These are phyloP conservation scores for Gastrophysa polygoni DNA, from an alignment of 2,888 invertebrate genomes.

Conservation along the genomic window DNA sequence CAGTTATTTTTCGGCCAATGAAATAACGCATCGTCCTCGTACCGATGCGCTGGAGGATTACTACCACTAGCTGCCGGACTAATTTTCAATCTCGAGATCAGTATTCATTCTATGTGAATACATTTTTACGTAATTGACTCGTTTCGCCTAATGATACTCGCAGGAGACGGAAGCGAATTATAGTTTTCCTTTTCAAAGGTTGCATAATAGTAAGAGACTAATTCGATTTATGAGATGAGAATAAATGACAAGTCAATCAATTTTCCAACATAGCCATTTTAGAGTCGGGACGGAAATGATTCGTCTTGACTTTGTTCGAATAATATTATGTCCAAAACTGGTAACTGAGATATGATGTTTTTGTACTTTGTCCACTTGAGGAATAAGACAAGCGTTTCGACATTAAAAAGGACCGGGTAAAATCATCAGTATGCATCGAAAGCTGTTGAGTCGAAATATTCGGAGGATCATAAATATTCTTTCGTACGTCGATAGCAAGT, in stretches of 20 bases:
- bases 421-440: background rate
- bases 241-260: too few relatives aligned
- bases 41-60: background rate
- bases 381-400: too few relatives aligned
- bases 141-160: background rate
- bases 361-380: too few relatives aligned
- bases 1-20: background rate
- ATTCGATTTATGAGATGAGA: too few relatives aligned
- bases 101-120: constrained; percentile 1
- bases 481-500: background rate
- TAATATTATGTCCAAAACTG: too few relatives aligned
- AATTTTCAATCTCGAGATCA: background rate
- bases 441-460: background rate
- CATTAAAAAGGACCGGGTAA: too few relatives aligned
- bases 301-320: too few relatives aligned
- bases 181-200: background rate
- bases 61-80: background rate
- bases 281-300: too few relatives aligned
- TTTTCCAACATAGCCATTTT: too few relatives aligned
- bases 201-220: too few relatives aligned
- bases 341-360: too few relatives aligned
- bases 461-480: background rate
- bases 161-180: background rate
- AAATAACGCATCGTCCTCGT: background rate
- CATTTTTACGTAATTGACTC: constrained; percentile 1